Evolutionary conservation across 2,797 vertebrate genomes (phyloP), one percentile per base, ranked within the genome.

Genomic region (Pipistrellus pipistrellus): DNA sequence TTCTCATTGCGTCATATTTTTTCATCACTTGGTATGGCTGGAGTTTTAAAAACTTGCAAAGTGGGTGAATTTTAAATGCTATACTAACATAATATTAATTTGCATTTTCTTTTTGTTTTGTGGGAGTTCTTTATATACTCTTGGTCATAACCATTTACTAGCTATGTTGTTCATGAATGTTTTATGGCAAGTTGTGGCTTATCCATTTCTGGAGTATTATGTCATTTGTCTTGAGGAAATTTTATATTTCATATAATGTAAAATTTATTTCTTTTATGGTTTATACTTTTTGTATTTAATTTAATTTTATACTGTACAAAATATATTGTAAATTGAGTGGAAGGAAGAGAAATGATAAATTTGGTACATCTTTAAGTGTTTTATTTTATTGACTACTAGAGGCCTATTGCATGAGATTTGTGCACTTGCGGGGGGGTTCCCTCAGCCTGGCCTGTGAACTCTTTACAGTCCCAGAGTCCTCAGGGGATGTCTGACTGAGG

Each of bases 191-290:
- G 55, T 85, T 77, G 18, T 86, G 38, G 48, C 21, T 92, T 88
- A 32, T 20, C 27, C 72, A 13, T 73, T 48, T 91, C 91, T 92
- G 25, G 57, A 77, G 5, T 88, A 91, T 93, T 68, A 21, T 51
- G 17, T 87, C 71, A 53, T 94, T 51, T 85, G 55, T 69, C 11
- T 75, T 89, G 35, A 87, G 44, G 81, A 93, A 93, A 95, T 76
- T 59, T 69, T 71, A 48, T 9, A 71, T 89, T 85, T 95, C 57
- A 78, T 78, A 57, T 91, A 91, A 82, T 41, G 12, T 41, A 68
- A 86, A 69, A 84, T 64, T 41, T 92, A 9, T 95, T 95, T 93
- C 14, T 85, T 66, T 68, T 83, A 55, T 73, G n/a, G n/a, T 80
- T 21, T 87, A 12, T 66, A 6, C 20, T 68, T 82, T 81, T 89